These are phyloP conservation scores for Ailuropoda melanoleuca DNA, from an alignment of 2,113 vertebrate genomes.

Conservation along the genomic window DNA sequence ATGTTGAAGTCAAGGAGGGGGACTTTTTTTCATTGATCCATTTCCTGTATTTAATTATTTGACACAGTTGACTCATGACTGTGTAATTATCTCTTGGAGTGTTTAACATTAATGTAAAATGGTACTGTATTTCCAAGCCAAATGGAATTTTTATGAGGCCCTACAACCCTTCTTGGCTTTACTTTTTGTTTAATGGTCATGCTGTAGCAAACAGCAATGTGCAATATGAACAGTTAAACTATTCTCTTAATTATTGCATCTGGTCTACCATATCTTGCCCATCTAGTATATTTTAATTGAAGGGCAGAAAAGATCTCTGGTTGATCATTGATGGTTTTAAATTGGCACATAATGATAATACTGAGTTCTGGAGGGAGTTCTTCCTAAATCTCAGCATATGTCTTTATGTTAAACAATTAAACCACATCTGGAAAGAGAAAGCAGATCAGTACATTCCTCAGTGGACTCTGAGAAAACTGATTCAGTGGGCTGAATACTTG, in stretches of 20 bases:
- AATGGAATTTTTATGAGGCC: slow-evolving; percentile 81
- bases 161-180: slow-evolving; percentile 75
- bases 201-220: slow-evolving; percentile 70
- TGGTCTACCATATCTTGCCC: slow-evolving; percentile 75
- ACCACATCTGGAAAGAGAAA: slow-evolving; percentile 82
- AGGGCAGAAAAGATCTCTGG: slow-evolving; percentile 82
- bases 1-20: slow-evolving; percentile 33
- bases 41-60: slow-evolving; percentile 81
- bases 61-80: slow-evolving; percentile 76
- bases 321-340: slow-evolving; percentile 82
- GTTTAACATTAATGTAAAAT: slow-evolving; percentile 78
- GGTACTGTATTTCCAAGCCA: slow-evolving; percentile 75
- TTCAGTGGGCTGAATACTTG: slow-evolving; percentile 64
- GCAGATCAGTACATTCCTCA: slow-evolving; percentile 76
- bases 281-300: slow-evolving; percentile 80
- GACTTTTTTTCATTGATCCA: slow-evolving; percentile 57
- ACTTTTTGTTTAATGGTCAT: slow-evolving; percentile 74
- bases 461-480: slow-evolving; percentile 71
- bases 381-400: slow-evolving; percentile 84
- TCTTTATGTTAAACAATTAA: slow-evolving; percentile 85
- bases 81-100: slow-evolving; percentile 77
- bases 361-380: slow-evolving; percentile 80
- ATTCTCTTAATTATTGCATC: slow-evolving; percentile 77
- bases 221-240: slow-evolving; percentile 77
- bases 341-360: slow-evolving; percentile 81